Base-by-base conservation (phyloP, 2,797 vertebrate genomes). In the Anisognathus igniventris region DNA sequence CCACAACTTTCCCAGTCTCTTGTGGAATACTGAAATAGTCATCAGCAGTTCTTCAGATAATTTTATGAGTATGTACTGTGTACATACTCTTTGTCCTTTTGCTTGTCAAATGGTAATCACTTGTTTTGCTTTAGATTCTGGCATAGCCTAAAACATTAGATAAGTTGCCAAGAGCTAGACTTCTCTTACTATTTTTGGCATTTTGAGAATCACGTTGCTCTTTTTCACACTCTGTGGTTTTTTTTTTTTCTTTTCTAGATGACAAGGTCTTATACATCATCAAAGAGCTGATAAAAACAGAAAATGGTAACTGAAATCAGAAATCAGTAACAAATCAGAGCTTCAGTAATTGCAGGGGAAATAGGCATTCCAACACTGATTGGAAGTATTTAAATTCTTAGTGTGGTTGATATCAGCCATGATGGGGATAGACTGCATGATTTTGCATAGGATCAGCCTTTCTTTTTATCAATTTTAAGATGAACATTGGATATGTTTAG, bases 261-360 rank as follows among this genome's bases (percentile, higher is more conserved):
- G 99, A 99, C 95, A 98, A 97, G 93, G 98, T 99, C 92, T 99
- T 99, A 71, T 98, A 98, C 56, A 95, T 99, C 84, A 99, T 99
- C 95, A 98, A 98, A 79, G 98, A 99, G 94, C 93, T 99, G 97
- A 99, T 99, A 93, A 98, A 98, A 97, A 98, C 98, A 7, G 99
- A 99, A 96, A 98, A 98, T 15, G 30, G 78, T 56, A 96, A 96
- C 65, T 97, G 96, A 97, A 91, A 81, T 23, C 64, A 85, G 85
- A 45, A 72, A 56, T 79, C 78, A 13, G 21, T 37, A 50, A 65
- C 23, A 73, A 42, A 48, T 14, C 25, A 51, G 50, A 81, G 27
- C 40, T 89, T 92, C 74, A 72, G 58, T 81, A 80, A 85, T 48
- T 60, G 30, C 64, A 79, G 68, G 7, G 47, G 73, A 84, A 90